Evolutionary conservation across 2,113 vertebrate species (phyloP).

Genomic region (Atrichornis clamosus): DNA sequence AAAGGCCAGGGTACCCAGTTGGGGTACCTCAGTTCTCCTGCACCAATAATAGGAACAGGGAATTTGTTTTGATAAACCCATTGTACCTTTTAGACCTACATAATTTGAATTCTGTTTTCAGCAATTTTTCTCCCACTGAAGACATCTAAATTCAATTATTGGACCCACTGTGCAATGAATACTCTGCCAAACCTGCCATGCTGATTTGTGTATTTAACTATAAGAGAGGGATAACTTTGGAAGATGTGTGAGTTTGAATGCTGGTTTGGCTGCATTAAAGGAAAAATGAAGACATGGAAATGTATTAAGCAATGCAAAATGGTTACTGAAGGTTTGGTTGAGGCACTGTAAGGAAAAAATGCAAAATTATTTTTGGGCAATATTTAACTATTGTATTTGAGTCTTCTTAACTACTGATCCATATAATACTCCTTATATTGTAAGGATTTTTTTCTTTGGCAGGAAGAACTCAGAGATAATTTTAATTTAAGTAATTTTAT

Average conservation of each 20-base stretch:
- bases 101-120: neutral
- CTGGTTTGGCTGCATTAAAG: neutral
- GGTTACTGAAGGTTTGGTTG: neutral
- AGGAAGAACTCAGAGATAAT: neutral
- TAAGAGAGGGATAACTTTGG: neutral
- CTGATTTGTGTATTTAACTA: neutral
- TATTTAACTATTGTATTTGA: neutral
- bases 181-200: neutral
- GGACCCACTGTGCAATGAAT: neutral
- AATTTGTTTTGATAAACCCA: neutral
- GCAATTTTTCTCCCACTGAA: neutral
- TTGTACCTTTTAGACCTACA: neutral
- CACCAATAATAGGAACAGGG: neutral
- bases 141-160: neutral
- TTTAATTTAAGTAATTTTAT: constrained; percentile 12
- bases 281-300: neutral
- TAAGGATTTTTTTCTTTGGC: neutral
- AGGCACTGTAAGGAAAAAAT: neutral
- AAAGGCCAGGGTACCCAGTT: neutral
- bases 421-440: neutral
- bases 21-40: neutral
- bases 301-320: neutral
- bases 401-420: neutral
- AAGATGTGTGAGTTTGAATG: neutral
- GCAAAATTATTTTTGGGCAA: neutral